Conservation (phyloP, 2,113 vertebrate genomes). For the Rhinoderma darwinii region DNA sequence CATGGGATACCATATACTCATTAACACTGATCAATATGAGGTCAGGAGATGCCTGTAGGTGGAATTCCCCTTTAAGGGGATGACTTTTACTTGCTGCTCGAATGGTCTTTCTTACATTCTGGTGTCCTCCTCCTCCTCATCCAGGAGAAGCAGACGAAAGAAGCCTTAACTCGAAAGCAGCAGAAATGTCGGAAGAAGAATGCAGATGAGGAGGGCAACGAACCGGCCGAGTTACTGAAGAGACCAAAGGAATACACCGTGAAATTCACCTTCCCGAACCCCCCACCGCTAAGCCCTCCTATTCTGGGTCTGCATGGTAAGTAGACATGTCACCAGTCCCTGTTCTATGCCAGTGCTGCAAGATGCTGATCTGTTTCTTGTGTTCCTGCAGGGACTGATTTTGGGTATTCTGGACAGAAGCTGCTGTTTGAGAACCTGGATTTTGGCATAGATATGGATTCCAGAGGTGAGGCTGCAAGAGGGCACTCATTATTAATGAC, state of each 20-base stretch:
- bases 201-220: constrained; percentile 82
- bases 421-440: constrained; percentile 86
- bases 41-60: background rate
- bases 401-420: constrained; percentile 80
- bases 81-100: too few species aligned
- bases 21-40: background rate
- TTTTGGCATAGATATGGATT: constrained; percentile 93
- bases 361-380: background rate
- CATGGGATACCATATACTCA: background rate
- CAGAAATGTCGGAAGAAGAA: constrained; percentile 87
- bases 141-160: constrained; percentile 90
- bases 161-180: constrained; percentile 86
- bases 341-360: background rate
- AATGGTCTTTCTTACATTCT: background rate
- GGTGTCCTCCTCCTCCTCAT: background rate
- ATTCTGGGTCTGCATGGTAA: constrained; percentile 88
- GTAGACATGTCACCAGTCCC: background rate
- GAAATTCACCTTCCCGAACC: constrained; percentile 91
- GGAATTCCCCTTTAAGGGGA: background rate
- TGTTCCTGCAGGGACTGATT: constrained; percentile 79
- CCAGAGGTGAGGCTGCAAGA: constrained; percentile 78
- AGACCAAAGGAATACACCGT: constrained; percentile 88
- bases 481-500: background rate
- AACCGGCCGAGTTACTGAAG: constrained; percentile 82
- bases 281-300: constrained; percentile 85